A percentile compares a stretch with the other conserved stretches of the same genome.
phyloP scores from a whole-genome alignment of 2,113 vertebrate genomes.

The Mystacornis crossleyi region DNA sequence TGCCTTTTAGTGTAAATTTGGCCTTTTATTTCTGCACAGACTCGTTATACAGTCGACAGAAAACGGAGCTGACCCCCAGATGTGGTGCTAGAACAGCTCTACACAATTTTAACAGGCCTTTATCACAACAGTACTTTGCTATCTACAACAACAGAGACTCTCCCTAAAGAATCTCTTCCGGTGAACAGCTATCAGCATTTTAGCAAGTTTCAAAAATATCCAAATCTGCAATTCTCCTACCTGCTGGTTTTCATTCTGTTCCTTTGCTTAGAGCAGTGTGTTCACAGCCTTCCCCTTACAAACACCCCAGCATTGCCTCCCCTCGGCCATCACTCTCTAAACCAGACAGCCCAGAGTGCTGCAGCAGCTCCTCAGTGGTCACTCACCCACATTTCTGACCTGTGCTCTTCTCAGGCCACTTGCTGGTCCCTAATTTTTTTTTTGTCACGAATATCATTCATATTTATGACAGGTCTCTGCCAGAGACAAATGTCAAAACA shows the following conservation, averaged over 20 bases:
- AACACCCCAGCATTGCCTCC: background rate
- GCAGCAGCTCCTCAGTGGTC: background rate
- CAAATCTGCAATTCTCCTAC: background rate
- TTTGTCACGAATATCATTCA: background rate
- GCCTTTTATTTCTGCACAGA: background rate
- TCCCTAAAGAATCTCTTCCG: background rate
- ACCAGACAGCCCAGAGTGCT: background rate
- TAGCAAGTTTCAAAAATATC: background rate
- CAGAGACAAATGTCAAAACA: background rate
- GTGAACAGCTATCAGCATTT: background rate
- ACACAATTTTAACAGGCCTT: background rate
- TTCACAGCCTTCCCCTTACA: background rate
- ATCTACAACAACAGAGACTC: background rate
- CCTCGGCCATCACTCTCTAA: background rate
- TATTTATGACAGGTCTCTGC: background rate
- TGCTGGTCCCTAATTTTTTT: background rate
- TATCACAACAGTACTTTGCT: background rate
- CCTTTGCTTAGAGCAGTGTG: background rate
- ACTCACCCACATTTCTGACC: background rate
- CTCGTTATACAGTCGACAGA: accelerated
- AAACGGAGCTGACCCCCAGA: background rate
- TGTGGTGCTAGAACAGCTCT: background rate
- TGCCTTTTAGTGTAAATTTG: background rate
- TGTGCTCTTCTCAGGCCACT: background rate
- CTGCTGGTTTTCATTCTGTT: background rate